phyloP scores from a whole-genome alignment of 2,888 invertebrate species.

The Tuberolachnus salignus region DNA sequence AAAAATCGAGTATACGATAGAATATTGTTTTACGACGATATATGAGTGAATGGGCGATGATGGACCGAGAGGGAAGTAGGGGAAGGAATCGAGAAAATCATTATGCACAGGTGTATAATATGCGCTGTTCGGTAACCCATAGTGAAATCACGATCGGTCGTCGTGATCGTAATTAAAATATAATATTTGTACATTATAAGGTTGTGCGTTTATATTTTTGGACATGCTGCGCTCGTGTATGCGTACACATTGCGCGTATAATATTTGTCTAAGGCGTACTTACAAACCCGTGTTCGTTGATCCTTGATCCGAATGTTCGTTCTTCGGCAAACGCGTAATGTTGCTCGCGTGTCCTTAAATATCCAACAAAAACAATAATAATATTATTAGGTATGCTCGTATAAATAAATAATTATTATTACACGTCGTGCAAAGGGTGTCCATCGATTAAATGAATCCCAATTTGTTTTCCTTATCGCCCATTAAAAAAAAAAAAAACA shows the following conservation, averaged over 20 bases:
- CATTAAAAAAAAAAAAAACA: background rate
- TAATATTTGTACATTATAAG: slow-evolving; percentile 20
- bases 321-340: slow-evolving; percentile 1
- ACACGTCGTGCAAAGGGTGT: background rate
- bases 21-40: too few relatives aligned
- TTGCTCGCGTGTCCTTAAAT: slow-evolving; percentile 38
- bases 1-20: too few relatives aligned
- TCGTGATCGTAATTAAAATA: slow-evolving; percentile 43
- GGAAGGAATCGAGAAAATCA: slow-evolving; percentile 16
- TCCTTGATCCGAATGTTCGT: slow-evolving; percentile 54
- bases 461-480: too few relatives aligned
- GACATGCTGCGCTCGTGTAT: background rate
- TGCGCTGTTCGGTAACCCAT: slow-evolving; percentile 32
- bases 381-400: too few relatives aligned
- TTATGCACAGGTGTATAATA: background rate
- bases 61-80: too few relatives aligned
- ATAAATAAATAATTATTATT: too few relatives aligned
- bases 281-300: slow-evolving; percentile 18
- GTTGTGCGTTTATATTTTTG: background rate
- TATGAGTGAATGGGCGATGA: too few relatives aligned
- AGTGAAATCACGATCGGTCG: slow-evolving; percentile 29
- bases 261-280: slow-evolving; percentile 3
- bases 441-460: slow-evolving; percentile 4
- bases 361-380: slow-evolving; percentile 9
- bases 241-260: background rate